A percentile compares a stretch with the other conserved stretches of the same genome.
Evolutionary conservation across 92 coral and sea anemone genomes (phyloP).

Genomic region (Paragorgia papillata): DNA sequence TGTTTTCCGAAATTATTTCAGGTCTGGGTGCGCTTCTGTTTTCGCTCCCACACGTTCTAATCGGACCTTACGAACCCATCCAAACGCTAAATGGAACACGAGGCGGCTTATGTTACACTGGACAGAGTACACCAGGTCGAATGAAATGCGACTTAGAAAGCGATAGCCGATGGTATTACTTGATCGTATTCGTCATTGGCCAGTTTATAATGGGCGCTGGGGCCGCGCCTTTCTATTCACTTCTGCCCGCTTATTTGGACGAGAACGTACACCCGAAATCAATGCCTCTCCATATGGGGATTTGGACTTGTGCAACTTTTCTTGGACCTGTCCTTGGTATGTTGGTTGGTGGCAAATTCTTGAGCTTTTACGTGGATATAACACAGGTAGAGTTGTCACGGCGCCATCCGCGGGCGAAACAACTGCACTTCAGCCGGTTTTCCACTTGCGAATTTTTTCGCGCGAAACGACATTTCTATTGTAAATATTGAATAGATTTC

Average conservation of each 20-base stretch:
- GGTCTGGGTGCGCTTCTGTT: conserved; percentile 70
- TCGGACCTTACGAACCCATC: conserved; percentile 72
- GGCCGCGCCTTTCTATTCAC: conserved; percentile 71
- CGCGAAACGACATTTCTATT: too few species aligned
- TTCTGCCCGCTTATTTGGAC: conserved; percentile 83
- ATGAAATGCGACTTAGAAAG: conserved; percentile 54
- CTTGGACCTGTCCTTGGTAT: conserved; percentile 80
- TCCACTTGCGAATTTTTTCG: too few species aligned
- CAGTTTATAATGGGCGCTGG: conserved; percentile 82
- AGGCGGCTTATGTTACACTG: not conserved
- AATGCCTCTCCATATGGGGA: conserved; percentile 69
- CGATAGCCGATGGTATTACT: conserved; percentile 68
- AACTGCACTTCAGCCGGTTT: too few species aligned
- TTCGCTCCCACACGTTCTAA: conserved; percentile 72
- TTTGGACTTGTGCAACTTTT: conserved; percentile 59
- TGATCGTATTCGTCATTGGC: conserved; percentile 60
- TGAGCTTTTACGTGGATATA: conserved; percentile 68
- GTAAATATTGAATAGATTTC: too few species aligned
- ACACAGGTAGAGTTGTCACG: conserved; percentile 46
- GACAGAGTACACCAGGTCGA: not conserved
- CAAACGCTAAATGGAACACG: not conserved
- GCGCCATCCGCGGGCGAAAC: too few species aligned
- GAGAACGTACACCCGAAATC: conserved; percentile 88
- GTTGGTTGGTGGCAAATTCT: conserved; percentile 64
- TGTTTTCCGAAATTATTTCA: conserved; percentile 7